phyloP scores from a whole-genome alignment of 2,888 invertebrate genomes.

The Dynastes grantii region DNA sequence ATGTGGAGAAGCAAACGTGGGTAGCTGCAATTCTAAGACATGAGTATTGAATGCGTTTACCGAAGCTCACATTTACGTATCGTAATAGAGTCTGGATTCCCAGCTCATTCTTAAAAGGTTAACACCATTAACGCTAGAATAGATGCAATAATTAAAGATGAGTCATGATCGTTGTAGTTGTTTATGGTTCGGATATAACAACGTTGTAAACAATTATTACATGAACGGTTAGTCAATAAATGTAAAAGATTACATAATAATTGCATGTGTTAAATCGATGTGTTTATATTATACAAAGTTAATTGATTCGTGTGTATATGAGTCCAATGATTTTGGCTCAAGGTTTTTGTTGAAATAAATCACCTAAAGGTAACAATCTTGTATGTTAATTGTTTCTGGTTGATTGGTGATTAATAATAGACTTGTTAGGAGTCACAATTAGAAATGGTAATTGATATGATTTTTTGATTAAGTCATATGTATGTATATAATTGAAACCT shows the following conservation, averaged over 20 bases:
- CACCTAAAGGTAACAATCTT: too few species aligned
- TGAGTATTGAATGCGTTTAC: background rate
- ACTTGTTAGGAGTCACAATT: too few species aligned
- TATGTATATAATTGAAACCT: too few species aligned
- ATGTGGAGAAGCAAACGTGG: background rate
- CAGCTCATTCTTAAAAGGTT: background rate
- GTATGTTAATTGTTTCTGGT: too few species aligned
- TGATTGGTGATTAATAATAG: too few species aligned
- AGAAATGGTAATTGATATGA: too few species aligned
- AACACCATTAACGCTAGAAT: slow-evolving; percentile 25
- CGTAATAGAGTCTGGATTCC: background rate
- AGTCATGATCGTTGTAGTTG: slow-evolving; percentile 6
- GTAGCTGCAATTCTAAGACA: background rate
- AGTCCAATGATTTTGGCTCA: background rate
- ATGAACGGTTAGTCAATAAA: background rate
- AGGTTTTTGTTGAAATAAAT: too few species aligned
- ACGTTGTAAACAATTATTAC: background rate
- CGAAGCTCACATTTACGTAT: background rate
- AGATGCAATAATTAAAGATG: slow-evolving; percentile 29
- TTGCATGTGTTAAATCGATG: background rate
- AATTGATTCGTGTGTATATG: background rate
- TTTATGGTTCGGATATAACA: background rate
- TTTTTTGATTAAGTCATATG: too few species aligned
- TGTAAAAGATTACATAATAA: background rate
- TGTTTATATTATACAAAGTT: background rate